Evolutionary conservation across 2,888 invertebrate genomes (phyloP), one percentile per base, ranked within the genome.

Genomic region (Siphonodentalium dalli): DNA sequence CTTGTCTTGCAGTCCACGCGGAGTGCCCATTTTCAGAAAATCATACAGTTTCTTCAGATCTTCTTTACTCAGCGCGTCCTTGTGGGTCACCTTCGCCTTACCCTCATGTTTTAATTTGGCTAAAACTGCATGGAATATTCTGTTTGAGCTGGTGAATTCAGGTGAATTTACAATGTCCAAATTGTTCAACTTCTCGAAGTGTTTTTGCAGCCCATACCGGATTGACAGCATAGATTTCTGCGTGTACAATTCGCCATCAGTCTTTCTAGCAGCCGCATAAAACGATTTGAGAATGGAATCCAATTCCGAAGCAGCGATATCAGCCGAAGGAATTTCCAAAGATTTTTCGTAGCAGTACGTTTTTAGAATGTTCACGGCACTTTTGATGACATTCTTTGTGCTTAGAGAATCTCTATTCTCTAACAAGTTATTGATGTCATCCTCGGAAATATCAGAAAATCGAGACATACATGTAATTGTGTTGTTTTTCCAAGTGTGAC

Each of bases 151-250:
- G 3, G 13, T 34, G 39, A 52, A 52, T 9, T 28, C 39, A 8
- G 20, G 21, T 20, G 21, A 23, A 7, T 31, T 40, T 11, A 50
- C 41, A 26, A 55, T 40, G 26, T 55, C 55, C 18, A 45, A 18
- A n/a, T 11, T 26, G 11, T 11, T 11, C 7, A 23, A 15, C 18
- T 35, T 50, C 29, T 43, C 27, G 31, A 55, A 50, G 26, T 55
- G 50, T 26, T 40, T 44, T 35, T 55, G 55, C 23, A 55, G 11
- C 2, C 55, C 55, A 35, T 55, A 55, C 13, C 55, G 31, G 5
- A 55, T n/a, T 3, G 50, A 40, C 9, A 55, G 23, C 55, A 55
- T 55, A 0, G 55, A 55, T 42, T 55, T 55, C 27, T 50, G 44
- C 0, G 23, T 35, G 31, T 48, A 48, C 34, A 54, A 15, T 15